These are phyloP conservation scores for Cataglyphis altisquamis DNA, from an alignment of 2,888 invertebrate genomes.

Conservation along the genomic window DNA sequence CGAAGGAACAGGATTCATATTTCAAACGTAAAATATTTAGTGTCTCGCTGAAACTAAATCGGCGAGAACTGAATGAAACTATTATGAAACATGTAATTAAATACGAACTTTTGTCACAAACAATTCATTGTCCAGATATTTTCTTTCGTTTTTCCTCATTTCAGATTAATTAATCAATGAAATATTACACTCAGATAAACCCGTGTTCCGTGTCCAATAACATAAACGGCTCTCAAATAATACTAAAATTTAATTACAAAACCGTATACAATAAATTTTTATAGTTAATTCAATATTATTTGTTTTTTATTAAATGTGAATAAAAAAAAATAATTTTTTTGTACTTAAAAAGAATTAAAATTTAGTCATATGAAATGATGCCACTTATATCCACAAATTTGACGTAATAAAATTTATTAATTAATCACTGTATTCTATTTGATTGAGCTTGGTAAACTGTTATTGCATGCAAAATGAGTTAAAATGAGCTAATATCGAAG, in stretches of 20 bases:
- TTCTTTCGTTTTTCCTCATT: background rate
- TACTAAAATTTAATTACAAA: conserved; percentile 6
- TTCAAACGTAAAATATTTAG: conserved; percentile 22
- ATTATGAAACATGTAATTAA: conserved; percentile 22
- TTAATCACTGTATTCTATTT: background rate
- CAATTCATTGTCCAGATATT: background rate
- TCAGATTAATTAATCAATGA: background rate
- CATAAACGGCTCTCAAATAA: too few species aligned
- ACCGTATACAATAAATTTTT: background rate
- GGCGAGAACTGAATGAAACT: background rate
- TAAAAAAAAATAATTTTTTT: background rate
- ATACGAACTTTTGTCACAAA: background rate
- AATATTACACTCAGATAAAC: background rate
- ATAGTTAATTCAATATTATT: background rate
- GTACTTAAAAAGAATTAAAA: background rate
- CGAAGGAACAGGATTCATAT: background rate
- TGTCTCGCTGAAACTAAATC: background rate
- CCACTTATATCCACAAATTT: background rate
- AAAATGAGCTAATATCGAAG: background rate
- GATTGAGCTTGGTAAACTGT: background rate
- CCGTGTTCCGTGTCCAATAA: background rate
- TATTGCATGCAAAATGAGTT: background rate
- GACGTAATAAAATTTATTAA: background rate
- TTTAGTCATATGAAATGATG: background rate
- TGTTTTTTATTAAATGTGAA: background rate